phyloP scores from a whole-genome alignment of 2,797 vertebrate species.

The Centropyge bicolor region DNA sequence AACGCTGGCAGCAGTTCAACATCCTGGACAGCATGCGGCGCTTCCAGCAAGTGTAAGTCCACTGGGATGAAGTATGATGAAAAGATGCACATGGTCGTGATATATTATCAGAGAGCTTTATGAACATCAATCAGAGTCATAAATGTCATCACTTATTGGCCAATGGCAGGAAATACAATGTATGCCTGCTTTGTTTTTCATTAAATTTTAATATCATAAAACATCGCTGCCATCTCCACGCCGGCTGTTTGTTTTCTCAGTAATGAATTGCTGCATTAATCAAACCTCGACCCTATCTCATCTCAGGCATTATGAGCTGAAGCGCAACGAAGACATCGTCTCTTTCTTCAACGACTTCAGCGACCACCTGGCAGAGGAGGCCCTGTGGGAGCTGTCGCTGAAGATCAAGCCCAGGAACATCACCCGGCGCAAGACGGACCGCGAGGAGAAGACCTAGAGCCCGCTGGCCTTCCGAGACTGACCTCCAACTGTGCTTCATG shows the following conservation, averaged over 20 bases:
- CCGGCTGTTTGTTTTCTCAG: conserved; percentile 1
- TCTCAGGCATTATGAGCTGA: conserved; percentile 95
- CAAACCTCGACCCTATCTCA: conserved; percentile 9
- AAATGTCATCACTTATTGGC: conserved; percentile 24
- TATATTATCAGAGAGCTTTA: conserved; percentile 22
- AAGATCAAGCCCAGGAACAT: conserved; percentile 99
- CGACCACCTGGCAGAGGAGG: conserved; percentile 98
- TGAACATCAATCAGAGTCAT: conserved; percentile 31
- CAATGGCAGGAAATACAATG: conserved; percentile 25
- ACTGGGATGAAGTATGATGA: background rate
- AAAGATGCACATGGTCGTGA: background rate
- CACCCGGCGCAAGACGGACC: conserved; percentile 92
- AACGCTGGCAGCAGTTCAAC: conserved; percentile 99
- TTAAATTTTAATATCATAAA: conserved; percentile 38
- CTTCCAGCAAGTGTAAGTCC: conserved; percentile 98
- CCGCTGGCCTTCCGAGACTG: conserved; percentile 55
- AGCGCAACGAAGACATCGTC: conserved; percentile 96
- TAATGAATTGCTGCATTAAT: conserved; percentile 19
- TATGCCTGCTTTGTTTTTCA: conserved; percentile 27
- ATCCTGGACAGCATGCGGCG: conserved; percentile 99
- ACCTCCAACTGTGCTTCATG: conserved; percentile 85
- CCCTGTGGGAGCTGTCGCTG: conserved; percentile 98
- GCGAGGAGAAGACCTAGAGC: conserved; percentile 96
- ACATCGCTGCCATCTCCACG: background rate
- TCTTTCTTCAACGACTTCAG: conserved; percentile 99